These are phyloP conservation scores for Ochlodes sylvanus DNA, from an alignment of 2,888 invertebrate genomes.

Conservation along the genomic window DNA sequence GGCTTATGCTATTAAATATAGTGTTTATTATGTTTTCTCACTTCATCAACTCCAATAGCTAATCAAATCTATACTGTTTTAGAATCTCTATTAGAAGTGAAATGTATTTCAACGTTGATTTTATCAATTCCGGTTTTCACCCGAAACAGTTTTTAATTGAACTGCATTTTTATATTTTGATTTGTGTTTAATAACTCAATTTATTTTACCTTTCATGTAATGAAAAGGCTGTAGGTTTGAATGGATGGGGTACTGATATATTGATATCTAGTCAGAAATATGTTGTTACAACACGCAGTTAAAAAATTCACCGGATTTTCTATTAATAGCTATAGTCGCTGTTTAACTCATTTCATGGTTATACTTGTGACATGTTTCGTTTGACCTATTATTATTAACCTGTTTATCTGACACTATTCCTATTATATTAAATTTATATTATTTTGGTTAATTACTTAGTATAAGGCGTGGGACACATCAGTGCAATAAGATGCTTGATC, in stretches of 20 bases:
- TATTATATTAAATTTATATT: constrained; percentile 29
- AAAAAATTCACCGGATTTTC: constrained; percentile 22
- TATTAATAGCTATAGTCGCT: constrained; percentile 13
- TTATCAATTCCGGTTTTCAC: too few species aligned
- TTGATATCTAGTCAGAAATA: too few species aligned
- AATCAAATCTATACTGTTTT: too few species aligned
- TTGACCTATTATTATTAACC: constrained; percentile 22
- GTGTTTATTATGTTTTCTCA: constrained; percentile 16
- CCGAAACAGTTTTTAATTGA: too few species aligned
- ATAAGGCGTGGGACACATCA: constrained; percentile 33
- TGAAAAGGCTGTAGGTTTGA: too few species aligned
- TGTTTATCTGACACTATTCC: constrained; percentile 27
- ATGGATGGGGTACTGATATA: too few species aligned
- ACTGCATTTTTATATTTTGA: too few species aligned
- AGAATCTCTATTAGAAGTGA: too few species aligned
- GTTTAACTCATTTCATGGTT: constrained; percentile 14
- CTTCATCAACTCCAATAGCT: constrained; percentile 12
- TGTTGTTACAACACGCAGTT: not conserved
- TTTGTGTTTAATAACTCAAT: too few species aligned
- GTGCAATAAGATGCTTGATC: constrained; percentile 27
- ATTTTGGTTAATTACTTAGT: constrained; percentile 25
- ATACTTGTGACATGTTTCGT: constrained; percentile 26
- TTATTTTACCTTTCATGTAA: too few species aligned
- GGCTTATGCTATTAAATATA: constrained; percentile 11
- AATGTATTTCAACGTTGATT: too few species aligned